Percentiles rank a stretch among this genome's conserved stretches.
Evolutionary conservation across 2,113 vertebrate species (phyloP).

Genomic region (Barnardius zonarius): DNA sequence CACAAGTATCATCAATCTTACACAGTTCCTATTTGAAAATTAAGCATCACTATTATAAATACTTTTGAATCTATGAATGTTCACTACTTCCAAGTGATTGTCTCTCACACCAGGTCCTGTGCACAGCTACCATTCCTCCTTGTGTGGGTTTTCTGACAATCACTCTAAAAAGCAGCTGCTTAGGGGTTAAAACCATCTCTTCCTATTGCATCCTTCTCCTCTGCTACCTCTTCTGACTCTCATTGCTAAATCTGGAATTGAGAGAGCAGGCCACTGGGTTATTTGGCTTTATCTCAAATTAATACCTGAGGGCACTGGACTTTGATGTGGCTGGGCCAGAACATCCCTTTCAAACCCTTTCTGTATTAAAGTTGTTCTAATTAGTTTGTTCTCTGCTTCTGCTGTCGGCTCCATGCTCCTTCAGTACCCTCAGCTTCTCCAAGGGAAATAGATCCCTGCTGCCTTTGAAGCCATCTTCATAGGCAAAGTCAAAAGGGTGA

Average conservation of each 20-base stretch:
- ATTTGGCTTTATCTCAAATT: not conserved
- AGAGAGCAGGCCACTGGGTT: not conserved
- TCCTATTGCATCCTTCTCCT: not conserved
- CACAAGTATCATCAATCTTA: not conserved
- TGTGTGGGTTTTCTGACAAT: not conserved
- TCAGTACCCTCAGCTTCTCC: not conserved
- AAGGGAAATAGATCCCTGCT: not conserved
- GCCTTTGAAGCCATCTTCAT: not conserved
- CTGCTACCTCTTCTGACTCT: not conserved
- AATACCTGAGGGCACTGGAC: not conserved
- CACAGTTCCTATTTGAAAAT: not conserved
- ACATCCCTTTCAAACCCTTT: not conserved
- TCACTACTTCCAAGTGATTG: not conserved
- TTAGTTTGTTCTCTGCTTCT: not conserved
- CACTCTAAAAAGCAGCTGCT: not conserved
- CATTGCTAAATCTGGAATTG: not conserved
- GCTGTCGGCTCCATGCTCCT: not conserved
- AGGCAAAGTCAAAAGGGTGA: not conserved
- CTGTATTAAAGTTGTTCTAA: not conserved
- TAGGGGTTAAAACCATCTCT: not conserved
- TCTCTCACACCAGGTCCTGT: not conserved
- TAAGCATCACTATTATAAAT: not conserved
- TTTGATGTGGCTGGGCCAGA: not conserved
- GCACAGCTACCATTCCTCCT: not conserved
- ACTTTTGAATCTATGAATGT: accelerated